phyloP scores from a whole-genome alignment of 92 coral and sea anemone species.

The Phymanthus crucifer region DNA sequence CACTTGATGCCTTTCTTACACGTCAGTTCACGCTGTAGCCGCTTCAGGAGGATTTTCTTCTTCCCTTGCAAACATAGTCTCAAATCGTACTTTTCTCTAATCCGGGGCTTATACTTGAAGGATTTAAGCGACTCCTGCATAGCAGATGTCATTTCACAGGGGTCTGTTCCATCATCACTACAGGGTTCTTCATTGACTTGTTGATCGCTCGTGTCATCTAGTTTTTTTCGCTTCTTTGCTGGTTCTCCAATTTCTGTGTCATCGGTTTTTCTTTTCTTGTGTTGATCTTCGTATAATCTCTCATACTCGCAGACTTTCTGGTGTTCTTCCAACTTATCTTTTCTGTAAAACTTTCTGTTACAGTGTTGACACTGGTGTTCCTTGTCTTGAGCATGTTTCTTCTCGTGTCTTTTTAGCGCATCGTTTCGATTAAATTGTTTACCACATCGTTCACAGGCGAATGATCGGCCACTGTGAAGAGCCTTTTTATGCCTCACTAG shows the following conservation, averaged over 20 bases:
- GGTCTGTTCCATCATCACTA: not conserved
- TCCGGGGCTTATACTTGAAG: not conserved
- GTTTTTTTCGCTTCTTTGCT: too few species aligned
- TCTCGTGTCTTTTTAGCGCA: not conserved
- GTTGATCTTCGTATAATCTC: not conserved
- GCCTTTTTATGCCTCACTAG: too few species aligned
- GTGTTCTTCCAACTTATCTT: too few species aligned
- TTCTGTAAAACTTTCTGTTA: too few species aligned
- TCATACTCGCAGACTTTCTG: too few species aligned
- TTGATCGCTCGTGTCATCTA: too few species aligned
- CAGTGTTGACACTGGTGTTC: too few species aligned
- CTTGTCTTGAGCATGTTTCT: not conserved
- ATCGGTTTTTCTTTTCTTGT: not conserved
- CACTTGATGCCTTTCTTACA: too few species aligned
- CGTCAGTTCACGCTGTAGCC: not conserved
- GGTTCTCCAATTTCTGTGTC: not conserved
- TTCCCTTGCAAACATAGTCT: too few species aligned
- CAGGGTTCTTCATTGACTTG: too few species aligned
- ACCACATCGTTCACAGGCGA: not conserved
- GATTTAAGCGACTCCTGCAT: not conserved
- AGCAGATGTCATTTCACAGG: not conserved
- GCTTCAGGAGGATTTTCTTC: not conserved
- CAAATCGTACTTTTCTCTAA: too few species aligned
- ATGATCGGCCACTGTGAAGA: too few species aligned
- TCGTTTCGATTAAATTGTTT: not conserved